Conservation (phyloP, 1,140 invertebrate species). For the Lucilia cuprina region DNA sequence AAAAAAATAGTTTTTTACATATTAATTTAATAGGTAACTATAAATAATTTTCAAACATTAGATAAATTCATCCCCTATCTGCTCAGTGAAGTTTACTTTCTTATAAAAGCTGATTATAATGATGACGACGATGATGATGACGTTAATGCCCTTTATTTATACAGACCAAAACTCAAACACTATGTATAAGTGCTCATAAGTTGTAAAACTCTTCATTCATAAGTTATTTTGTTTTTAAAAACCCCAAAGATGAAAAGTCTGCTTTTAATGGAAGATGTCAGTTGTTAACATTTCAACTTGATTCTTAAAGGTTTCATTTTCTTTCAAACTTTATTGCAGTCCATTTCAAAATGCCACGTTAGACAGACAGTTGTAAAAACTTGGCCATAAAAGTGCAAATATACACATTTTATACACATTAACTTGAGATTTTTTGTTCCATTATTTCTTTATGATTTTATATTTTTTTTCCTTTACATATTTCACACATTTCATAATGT, state of each 20-base stretch:
- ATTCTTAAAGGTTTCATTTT: neutral
- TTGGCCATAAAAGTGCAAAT: too few relatives aligned
- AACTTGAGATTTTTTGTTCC: too few relatives aligned
- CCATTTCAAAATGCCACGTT: too few relatives aligned
- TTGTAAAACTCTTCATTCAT: neutral
- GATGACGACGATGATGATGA: neutral
- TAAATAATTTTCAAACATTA: too few relatives aligned
- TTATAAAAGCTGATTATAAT: neutral
- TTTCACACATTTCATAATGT: neutral
- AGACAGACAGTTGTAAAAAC: too few relatives aligned
- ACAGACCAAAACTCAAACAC: neutral
- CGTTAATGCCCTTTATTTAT: neutral
- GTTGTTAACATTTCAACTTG: neutral
- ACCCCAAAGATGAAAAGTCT: neutral
- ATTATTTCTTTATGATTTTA: too few relatives aligned
- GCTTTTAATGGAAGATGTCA: neutral
- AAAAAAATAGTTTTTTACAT: neutral
- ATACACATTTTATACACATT: too few relatives aligned
- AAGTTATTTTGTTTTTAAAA: neutral
- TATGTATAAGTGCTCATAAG: neutral
- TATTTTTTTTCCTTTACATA: too few relatives aligned
- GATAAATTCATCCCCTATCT: too few relatives aligned
- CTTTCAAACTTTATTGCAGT: too few relatives aligned
- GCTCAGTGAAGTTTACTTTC: too few relatives aligned
- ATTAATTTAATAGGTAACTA: neutral